These are phyloP conservation scores for Aproaerema taeniolella DNA, from an alignment of 2,888 invertebrate species.

Conservation along the genomic window DNA sequence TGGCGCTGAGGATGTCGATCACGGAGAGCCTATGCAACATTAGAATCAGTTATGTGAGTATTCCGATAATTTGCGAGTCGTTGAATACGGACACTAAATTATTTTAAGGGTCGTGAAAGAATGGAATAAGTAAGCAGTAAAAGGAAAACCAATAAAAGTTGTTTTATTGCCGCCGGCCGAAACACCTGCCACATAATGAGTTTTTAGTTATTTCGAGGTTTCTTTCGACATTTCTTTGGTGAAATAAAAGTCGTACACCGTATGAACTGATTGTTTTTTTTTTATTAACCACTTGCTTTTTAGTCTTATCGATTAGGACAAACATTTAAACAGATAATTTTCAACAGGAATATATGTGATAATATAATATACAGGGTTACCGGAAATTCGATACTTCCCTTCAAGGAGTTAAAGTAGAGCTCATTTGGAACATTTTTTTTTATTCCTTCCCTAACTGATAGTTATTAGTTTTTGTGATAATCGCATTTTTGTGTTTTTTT, in stretches of 20 bases:
- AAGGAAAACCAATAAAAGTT: conserved; percentile 59
- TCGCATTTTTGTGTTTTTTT: too few relatives aligned
- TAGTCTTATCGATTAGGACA: not conserved
- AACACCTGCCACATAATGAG: conserved; percentile 62
- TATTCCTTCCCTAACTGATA: too few relatives aligned
- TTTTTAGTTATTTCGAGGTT: conserved; percentile 39
- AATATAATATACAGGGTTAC: too few relatives aligned
- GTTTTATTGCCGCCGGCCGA: conserved; percentile 47
- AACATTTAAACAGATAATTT: not conserved
- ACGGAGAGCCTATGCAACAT: not conserved
- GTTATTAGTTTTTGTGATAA: too few relatives aligned
- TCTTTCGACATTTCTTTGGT: conserved; percentile 13
- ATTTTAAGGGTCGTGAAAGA: conserved; percentile 33
- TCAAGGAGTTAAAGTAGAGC: not conserved
- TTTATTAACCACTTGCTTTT: not conserved
- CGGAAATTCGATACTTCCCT: too few relatives aligned
- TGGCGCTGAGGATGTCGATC: too few relatives aligned
- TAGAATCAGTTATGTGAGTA: not conserved
- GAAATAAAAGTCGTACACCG: conserved; percentile 6
- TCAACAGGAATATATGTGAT: too few relatives aligned
- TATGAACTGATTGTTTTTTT: not conserved
- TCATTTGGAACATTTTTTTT: not conserved
- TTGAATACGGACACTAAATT: conserved; percentile 25
- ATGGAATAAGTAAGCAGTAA: conserved; percentile 46
- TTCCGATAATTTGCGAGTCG: conserved; percentile 13